Evolutionary conservation across 2,888 invertebrate genomes (phyloP), one percentile per base, ranked within the genome.

Genomic region (Acheta domesticus): DNA sequence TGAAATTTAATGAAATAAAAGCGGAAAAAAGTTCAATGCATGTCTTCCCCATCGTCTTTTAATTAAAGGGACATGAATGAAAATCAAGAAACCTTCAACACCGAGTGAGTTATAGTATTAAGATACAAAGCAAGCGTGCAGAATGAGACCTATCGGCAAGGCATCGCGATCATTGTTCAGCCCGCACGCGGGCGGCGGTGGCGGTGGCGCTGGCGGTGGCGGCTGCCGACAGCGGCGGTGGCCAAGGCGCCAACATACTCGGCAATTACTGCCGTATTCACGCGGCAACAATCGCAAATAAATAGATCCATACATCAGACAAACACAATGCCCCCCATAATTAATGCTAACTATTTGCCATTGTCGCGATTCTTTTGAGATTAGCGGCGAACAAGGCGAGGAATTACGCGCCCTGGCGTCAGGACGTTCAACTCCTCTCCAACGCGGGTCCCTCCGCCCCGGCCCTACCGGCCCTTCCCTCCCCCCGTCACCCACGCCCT

Each of bases 241-340:
- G 62, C 62, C 16, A 62, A n/a, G 62, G 62, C 62, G 62, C 62
- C 62, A 62, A 62, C 62, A 62, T 62, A 62, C 62, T 62, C 62
- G n/a, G 62, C 62, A 62, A 62, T 62, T 62, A 62, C 62, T 62
- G 62, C 62, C 62, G 62, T n/a, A 62, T 62, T 62, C 62, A 62
- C 62, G 62, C 62, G 62, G 62, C 62, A 62, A 62, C 62, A 62
- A 62, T 62, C n/a, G 62, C 62, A 62, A 62, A 62, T 62, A 62
- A 62, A 62, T 62, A 62, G 62, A n/a, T 62, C 62, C 62, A 62
- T 62, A 62, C 62, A 62, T 62, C 62, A 62, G n/a, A n/a, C 16
- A 62, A 62, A 62, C 62, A 62, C 62, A 62, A 62, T 62, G 62
- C 16, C n/a, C n/a, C 14, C 62, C 62, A 8, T 62, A 62, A 62